Evolutionary conservation across 2,888 invertebrate genomes (phyloP), one percentile per base, ranked within the genome.

Genomic region (Plebejus melissa): DNA sequence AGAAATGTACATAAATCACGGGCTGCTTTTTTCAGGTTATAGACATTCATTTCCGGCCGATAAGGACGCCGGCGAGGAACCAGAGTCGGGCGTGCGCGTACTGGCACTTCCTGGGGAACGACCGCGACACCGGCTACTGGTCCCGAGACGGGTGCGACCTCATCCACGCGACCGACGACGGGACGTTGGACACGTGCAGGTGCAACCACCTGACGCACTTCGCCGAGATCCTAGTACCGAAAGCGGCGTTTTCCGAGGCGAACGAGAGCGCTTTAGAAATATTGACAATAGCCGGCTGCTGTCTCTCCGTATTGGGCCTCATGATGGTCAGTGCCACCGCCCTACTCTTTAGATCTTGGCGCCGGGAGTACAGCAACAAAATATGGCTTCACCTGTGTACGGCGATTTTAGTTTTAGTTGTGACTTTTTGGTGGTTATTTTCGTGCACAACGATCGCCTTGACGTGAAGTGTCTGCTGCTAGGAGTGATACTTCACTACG

Each of bases 401-500:
- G 11, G 88, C 95, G 0, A 94, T 95, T 76, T 84, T 93, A 2
- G 77, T 94, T 1, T 85, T 95, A 78, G 87, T 91, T 0, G 57
- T 88, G 0, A 86, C 89, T 76, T 91, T 94, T 79, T 94, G 2
- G 81, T 90, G 1, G 81, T 91, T 36, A 81, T 88, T 0, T 90
- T 88, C 75, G 86, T 85, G 0, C 82, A 84, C 69, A 89, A 93
- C 78, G 81, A 86, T 0, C 84, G 87, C 60, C 86, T 88, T 74
- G 85, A 85, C 69, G 81, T 92, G 1, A 79, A 86, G 2, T 96
- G 96, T 82, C 90, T 94, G 83, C 81, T 94, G 9, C 85, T 95
- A 0, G 96, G 96, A 1, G 94, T 95, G 7, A 81, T 94, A 6
- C 82, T 96, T n/a, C 96, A 96, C 82, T 96, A 96, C 83, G 94